Evolutionary conservation across 2,113 vertebrate genomes (phyloP).

Genomic region (Zosterops pallidus): DNA sequence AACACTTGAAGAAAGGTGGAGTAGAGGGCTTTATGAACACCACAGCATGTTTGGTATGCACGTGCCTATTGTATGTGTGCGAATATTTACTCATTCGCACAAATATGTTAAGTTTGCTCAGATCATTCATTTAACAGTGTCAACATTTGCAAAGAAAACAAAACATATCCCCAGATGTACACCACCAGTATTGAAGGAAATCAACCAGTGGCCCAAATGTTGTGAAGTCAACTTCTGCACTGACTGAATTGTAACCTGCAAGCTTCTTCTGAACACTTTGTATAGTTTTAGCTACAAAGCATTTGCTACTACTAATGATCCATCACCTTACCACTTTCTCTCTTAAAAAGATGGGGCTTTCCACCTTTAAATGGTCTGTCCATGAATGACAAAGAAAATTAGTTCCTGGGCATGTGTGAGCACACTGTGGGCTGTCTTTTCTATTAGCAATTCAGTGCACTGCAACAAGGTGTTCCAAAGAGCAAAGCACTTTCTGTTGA

Average conservation of each 20-base stretch:
- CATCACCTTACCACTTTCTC: neutral
- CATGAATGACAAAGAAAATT: neutral
- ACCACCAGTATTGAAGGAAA: neutral
- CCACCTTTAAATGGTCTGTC: neutral
- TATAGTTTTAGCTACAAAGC: neutral
- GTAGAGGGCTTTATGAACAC: neutral
- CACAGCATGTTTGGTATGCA: neutral
- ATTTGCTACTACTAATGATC: neutral
- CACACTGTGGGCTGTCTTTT: neutral
- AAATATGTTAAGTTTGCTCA: neutral
- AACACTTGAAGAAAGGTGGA: neutral
- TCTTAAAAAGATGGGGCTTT: neutral
- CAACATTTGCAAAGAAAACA: constrained; percentile 7
- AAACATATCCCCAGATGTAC: neutral
- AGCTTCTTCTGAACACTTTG: neutral
- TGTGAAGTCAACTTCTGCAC: neutral
- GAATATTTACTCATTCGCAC: neutral
- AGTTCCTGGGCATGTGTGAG: neutral
- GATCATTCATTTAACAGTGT: neutral
- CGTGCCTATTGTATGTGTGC: accelerated
- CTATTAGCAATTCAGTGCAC: neutral
- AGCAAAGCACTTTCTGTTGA: neutral
- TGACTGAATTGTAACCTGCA: neutral
- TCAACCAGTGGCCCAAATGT: neutral
- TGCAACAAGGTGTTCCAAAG: accelerated